phyloP scores from a whole-genome alignment of 1,140 invertebrate species.

The Nephila pilipes region DNA sequence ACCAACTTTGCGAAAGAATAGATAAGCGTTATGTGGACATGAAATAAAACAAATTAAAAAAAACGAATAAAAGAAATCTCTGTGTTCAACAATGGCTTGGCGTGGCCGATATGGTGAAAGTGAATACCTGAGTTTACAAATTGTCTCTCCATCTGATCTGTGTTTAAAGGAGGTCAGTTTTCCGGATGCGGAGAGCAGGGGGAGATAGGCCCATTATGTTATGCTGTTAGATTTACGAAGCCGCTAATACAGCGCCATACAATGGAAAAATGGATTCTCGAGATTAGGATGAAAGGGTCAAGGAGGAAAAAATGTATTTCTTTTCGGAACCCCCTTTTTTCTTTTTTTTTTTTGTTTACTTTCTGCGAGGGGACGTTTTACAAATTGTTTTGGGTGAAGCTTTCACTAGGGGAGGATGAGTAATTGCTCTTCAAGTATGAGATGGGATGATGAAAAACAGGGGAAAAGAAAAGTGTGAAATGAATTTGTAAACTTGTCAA shows the following conservation, averaged over 20 bases:
- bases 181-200: not conserved
- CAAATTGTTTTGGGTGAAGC: conserved; percentile 61
- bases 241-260: conserved; percentile 34
- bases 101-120: conserved; percentile 73
- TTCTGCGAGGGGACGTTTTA: conserved; percentile 23
- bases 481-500: not conserved
- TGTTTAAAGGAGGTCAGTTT: conserved; percentile 70
- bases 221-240: conserved; percentile 54
- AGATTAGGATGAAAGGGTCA: conserved; percentile 68
- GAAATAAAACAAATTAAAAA: conserved; percentile 59
- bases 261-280: conserved; percentile 62
- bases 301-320: conserved; percentile 67
- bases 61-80: conserved; percentile 62
- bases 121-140: conserved; percentile 74
- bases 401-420: not conserved
- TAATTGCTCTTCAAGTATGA: not conserved
- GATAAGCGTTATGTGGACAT: conserved; percentile 51
- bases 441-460: not conserved
- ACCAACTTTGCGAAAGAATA: conserved; percentile 47
- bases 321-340: conserved; percentile 17
- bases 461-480: not conserved
- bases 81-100: conserved; percentile 72
- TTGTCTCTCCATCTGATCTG: conserved; percentile 72
- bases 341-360: not conserved
- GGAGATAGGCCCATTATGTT: too few species aligned